These are phyloP conservation scores for Eupithecia abbreviata DNA, from an alignment of 2,888 invertebrate species.

Conservation along the genomic window DNA sequence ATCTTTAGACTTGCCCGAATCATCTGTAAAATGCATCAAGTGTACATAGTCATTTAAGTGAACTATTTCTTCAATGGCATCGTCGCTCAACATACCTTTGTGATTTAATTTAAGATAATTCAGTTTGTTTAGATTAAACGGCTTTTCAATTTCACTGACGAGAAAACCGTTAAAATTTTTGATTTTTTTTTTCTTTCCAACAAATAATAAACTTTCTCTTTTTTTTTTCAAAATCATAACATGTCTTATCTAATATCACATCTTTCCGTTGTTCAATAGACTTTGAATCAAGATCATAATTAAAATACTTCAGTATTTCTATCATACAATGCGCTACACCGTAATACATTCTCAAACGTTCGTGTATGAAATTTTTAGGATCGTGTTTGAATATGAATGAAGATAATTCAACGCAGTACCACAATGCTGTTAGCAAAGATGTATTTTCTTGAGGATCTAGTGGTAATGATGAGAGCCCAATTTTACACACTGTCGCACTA, in stretches of 20 bases:
- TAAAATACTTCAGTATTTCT: constrained; percentile 47
- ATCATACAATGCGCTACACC: constrained; percentile 47
- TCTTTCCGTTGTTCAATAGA: constrained; percentile 42
- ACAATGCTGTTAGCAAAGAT: constrained; percentile 53
- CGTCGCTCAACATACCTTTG: constrained; percentile 46
- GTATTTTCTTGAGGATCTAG: constrained; percentile 52
- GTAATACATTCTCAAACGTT: constrained; percentile 51
- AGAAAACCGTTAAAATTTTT: constrained; percentile 52
- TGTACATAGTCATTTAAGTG: constrained; percentile 51
- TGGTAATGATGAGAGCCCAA: constrained; percentile 57
- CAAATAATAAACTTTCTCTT: constrained; percentile 48
- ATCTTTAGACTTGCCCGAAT: constrained; percentile 9
- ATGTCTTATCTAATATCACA: constrained; percentile 48
- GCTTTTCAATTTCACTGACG: constrained; percentile 51
- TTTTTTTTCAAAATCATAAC: constrained; percentile 47
- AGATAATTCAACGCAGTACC: constrained; percentile 59
- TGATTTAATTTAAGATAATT: constrained; percentile 54
- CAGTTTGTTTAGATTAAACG: constrained; percentile 49
- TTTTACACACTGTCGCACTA: constrained; percentile 50
- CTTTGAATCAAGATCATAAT: constrained; percentile 39
- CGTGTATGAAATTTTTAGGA: constrained; percentile 47
- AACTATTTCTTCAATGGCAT: constrained; percentile 44
- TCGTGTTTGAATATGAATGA: constrained; percentile 54
- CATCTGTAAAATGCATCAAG: constrained; percentile 43
- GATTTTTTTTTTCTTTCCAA: constrained; percentile 43